These are phyloP conservation scores for Strigops habroptila DNA, from an alignment of 2,113 vertebrate genomes.

Conservation along the genomic window DNA sequence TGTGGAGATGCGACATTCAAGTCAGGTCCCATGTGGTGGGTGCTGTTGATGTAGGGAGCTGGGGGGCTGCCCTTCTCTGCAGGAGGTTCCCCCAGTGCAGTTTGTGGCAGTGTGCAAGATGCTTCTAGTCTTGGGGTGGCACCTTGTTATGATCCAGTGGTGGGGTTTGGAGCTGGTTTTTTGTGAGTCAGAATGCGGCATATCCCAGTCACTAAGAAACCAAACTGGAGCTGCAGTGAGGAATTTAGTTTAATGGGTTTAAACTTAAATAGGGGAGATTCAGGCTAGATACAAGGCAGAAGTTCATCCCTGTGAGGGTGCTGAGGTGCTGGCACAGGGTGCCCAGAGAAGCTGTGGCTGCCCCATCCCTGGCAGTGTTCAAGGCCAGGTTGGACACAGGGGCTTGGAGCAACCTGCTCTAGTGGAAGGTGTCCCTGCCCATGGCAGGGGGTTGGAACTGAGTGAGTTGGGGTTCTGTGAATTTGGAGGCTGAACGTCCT, in stretches of 20 bases:
- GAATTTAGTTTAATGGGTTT: neutral
- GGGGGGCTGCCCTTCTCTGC: neutral
- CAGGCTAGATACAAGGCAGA: neutral
- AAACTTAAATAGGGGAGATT: neutral
- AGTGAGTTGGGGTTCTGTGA: neutral
- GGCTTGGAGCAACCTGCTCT: too few relatives aligned
- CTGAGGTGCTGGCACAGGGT: too few relatives aligned
- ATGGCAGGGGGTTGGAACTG: too few relatives aligned
- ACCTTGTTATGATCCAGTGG: accelerated
- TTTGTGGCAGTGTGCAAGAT: neutral
- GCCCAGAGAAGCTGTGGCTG: too few relatives aligned
- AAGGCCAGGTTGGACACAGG: too few relatives aligned
- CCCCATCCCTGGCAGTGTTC: too few relatives aligned
- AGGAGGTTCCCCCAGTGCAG: neutral
- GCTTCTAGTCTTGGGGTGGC: neutral
- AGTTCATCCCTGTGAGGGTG: too few relatives aligned
- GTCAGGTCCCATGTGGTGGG: accelerated
- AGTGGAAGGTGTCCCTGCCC: too few relatives aligned
- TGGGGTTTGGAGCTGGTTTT: neutral
- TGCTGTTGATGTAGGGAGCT: neutral
- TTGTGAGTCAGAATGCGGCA: accelerated
- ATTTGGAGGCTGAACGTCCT: neutral
- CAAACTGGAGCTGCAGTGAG: accelerated
- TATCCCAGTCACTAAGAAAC: neutral
- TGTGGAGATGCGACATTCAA: accelerated